Evolutionary conservation across 1,140 invertebrate genomes (phyloP), one percentile per base, ranked within the genome.

Genomic region (Antheraea mylitta): DNA sequence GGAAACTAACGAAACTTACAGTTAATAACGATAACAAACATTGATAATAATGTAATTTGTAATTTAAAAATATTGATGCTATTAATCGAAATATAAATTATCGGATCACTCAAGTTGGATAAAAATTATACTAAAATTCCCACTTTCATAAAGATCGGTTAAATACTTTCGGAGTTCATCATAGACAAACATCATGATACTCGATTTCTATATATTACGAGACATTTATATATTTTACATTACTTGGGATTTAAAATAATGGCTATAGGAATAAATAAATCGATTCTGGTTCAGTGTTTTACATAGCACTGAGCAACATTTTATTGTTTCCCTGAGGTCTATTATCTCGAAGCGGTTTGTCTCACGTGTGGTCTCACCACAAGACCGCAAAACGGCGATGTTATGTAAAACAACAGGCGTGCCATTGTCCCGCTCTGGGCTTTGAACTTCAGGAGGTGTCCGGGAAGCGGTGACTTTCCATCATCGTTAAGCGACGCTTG

Each of bases 371-470:
- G 45, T 53, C 45, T 13, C 45, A 16, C 10, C 45, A 1, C 11
- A 9, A 16, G 45, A 53, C 45, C 45, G 45, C 45, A 53, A 53
- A 53, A 53, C 16, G 5, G 45, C 45, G 45, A 53, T 13, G 11
- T 53, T 53, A 53, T 53, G 16, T 53, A 53, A 53, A 53, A 53
- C 45, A 13, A 16, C 5, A 53, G 9, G 45, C 45, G 13, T 6
- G 16, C 45, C 16, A 16, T 53, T 53, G 45, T 53, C 45, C 45
- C 16, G 45, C 11, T 13, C 45, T 37, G 61, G 30, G 30, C 22
- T 63, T 63, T 63, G 61, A 63, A 63, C 61, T 63, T 63, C 19
- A 8, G 11, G 30, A 63, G 11, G 61, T n/a, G 19, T 37, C 30
- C 61, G 19, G 30, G 30, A 37, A 36, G 30, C 6, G 9, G 30